Base-by-base conservation (phyloP, 2,797 vertebrate genomes). In the Gymnoscopelus braueri region DNA sequence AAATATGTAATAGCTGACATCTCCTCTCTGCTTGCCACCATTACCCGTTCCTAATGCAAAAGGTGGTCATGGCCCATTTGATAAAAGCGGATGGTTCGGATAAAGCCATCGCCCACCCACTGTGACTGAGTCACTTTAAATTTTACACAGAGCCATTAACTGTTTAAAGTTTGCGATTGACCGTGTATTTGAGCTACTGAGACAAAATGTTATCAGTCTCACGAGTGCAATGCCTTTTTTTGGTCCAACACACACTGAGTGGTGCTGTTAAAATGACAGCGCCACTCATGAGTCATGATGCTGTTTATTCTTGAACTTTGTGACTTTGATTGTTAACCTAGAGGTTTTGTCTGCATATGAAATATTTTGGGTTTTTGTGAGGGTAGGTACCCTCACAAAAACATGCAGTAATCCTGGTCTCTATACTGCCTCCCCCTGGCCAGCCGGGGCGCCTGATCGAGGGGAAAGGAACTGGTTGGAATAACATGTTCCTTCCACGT, bases 151-250 rank as follows among this genome's bases (percentile, higher is more conserved):
- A 67, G 24, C 44, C 71, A 64, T 61, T 5, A 49, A 61, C 1
- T 0, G 55, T 70, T 35, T 10, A 6, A 71, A 64, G 64, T 44
- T 44, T 10, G 39, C 7, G 7, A 44, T 44, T 10, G 39, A 10
- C 39, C 39, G 7, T 6, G 39, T 8, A 8, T 39, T 39, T 39
- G 35, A 6, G 35, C 61, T 19, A 64, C 51, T 47, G 50, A 49
- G 60, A 69, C 61, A 60, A 53, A 67, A 23, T 55, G 12, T 58
- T 59, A 61, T 5, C 4, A 66, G 63, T 69, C 74, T 61, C 62
- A 23, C 52, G 0, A 26, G 67, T 72, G 52, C 64, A 44, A 61
- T 63, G 39, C 1, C 13, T 63, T 5, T 64, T 61, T 77, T 71
- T 64, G 7, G 5, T 0, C 68, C 24, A 44, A 57, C 69, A 63